phyloP scores from a whole-genome alignment of 37 sponge, comb jelly and placozoan species.

The Tethya wilhelma region DNA sequence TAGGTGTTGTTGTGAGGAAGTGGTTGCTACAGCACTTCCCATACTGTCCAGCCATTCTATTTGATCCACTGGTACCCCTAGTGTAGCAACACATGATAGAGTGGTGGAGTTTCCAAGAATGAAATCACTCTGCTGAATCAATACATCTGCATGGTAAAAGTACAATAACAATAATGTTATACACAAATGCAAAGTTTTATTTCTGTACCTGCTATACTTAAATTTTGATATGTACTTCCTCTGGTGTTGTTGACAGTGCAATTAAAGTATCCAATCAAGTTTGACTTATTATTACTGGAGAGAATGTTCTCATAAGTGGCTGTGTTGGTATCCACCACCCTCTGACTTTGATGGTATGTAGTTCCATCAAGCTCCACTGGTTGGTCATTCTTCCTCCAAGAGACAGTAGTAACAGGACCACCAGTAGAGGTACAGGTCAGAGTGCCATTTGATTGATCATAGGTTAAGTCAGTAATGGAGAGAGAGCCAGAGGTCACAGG shows the following conservation, averaged over 20 bases:
- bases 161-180: too few species aligned
- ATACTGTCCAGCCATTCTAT: too few species aligned
- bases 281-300: too few species aligned
- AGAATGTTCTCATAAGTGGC: constrained; percentile 20
- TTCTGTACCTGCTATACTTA: too few species aligned
- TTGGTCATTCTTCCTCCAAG: constrained; percentile 20
- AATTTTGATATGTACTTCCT: too few species aligned
- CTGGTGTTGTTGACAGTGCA: constrained; percentile 17
- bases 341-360: not conserved
- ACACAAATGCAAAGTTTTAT: too few species aligned
- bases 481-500: too few species aligned
- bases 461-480: not conserved
- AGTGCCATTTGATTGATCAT: not conserved
- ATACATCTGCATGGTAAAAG: too few species aligned
- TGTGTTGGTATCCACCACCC: not conserved
- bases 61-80: too few species aligned
- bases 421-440: constrained; percentile 36
- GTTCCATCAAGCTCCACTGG: not conserved
- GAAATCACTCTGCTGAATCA: too few species aligned
- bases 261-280: not conserved
- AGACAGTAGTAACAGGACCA: constrained; percentile 17
- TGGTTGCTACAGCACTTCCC: not conserved
- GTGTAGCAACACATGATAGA: too few species aligned
- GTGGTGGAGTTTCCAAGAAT: too few species aligned
- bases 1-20: not conserved